Base-by-base conservation (phyloP, 1,140 invertebrate species). In the Wasmannia auropunctata region DNA sequence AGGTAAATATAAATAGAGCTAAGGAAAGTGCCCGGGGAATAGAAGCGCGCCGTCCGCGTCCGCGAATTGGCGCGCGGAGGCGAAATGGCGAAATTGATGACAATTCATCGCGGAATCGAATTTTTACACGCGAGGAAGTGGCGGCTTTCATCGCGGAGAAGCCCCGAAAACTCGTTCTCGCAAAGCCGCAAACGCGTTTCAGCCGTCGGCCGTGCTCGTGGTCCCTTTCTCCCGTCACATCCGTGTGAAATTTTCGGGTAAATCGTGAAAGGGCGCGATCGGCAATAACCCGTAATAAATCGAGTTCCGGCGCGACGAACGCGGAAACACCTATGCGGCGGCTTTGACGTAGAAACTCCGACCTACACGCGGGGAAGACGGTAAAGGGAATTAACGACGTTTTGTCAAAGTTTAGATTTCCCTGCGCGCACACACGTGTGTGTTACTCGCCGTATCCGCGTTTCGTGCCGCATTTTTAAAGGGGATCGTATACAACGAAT, bases 361-460 rank as follows among this genome's bases (percentile, higher is more conserved):
- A 43, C 5, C 19, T 34, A 10, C n/a, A n/a, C 31, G 62, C 31
- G 40, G 16, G 37, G 60, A 79, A 80, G 63, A 80, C 31, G 63
- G 31, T 54, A 54, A 80, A 54, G 62, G 22, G 62, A 69, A 80
- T 80, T 80, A 80, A 80, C 46, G 77, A 34, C 22, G 62, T 69
- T 80, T 80, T 80, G 77, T 80, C 46, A 69, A 80, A 80, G 62
- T 80, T 80, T 80, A 69, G 63, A 80, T 80, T 69, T 69, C 31
- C 22, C 63, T 34, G n/a, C 49, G 62, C 43, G 76, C 31, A 6
- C 49, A 16, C 51, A 67, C 34, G 22, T n/a, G n/a, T n/a, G 10
- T 16, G 34, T 54, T 54, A 14, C 49, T 69, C 62, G 49, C 46
- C 43, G 5, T 22, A 51, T 51, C 43, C 31, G 31, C 77, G 46